Evolutionary conservation across 1,140 invertebrate species (phyloP).

Genomic region (Eriocheir sinensis): DNA sequence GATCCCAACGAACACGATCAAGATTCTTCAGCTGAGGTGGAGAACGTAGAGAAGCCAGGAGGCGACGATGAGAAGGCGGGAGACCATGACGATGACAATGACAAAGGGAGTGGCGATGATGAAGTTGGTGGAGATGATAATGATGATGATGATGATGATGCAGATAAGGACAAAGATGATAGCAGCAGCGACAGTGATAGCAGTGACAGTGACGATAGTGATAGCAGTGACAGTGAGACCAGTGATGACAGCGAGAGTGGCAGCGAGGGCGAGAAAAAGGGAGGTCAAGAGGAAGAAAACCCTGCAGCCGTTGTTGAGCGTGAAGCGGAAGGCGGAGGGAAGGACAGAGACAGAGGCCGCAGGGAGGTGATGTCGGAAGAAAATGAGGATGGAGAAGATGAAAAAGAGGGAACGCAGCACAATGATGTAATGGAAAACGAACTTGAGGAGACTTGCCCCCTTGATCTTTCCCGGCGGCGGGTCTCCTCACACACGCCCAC

Average conservation of each 20-base stretch:
- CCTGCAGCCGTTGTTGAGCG: no score
- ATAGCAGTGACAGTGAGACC: neutral
- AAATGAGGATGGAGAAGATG: neutral
- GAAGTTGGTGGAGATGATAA: neutral
- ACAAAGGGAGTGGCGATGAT: neutral
- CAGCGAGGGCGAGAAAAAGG: no score
- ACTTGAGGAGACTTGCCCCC: no score
- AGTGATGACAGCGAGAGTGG: neutral
- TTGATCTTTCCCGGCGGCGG: no score
- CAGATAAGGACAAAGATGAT: neutral
- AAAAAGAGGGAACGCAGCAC: no score
- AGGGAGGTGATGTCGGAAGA: neutral
- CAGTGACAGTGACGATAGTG: neutral
- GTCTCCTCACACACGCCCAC: no score
- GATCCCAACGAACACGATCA: neutral
- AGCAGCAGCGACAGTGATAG: neutral
- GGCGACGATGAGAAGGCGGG: neutral
- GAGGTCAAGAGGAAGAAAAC: neutral
- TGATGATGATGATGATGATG: slow-evolving; percentile 27
- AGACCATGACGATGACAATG: neutral
- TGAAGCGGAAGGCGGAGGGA: no score
- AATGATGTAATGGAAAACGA: no score
- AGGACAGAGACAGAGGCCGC: no score
- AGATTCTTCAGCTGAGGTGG: neutral
- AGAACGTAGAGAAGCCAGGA: neutral